phyloP scores from a whole-genome alignment of 2,113 vertebrate species.

The Pelvicachromis taeniatus region DNA sequence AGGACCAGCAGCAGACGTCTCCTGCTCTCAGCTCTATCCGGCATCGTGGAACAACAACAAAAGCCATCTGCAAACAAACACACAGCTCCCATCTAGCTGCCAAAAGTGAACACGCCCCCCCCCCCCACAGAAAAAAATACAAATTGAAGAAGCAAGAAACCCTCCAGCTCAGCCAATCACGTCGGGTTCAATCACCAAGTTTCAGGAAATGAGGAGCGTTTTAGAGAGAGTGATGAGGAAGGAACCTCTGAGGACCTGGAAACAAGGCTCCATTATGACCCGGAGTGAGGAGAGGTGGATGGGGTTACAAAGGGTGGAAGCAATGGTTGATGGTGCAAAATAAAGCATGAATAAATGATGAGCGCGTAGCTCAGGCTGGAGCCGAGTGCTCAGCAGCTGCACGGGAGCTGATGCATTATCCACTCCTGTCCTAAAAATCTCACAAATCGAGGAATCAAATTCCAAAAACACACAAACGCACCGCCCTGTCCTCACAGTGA shows the following conservation, averaged over 20 bases:
- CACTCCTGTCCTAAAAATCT: neutral
- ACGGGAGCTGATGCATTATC: neutral
- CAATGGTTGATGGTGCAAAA: slow-evolving; percentile 53
- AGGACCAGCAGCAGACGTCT: neutral
- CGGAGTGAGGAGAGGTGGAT: neutral
- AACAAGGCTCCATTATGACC: slow-evolving; percentile 14
- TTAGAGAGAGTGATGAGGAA: neutral
- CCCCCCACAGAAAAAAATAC: neutral
- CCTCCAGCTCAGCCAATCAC: neutral
- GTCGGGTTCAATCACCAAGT: neutral
- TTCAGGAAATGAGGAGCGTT: neutral
- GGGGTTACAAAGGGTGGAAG: neutral
- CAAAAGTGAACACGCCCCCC: neutral
- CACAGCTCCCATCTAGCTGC: neutral
- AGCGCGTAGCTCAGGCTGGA: slow-evolving; percentile 17
- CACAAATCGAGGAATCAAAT: neutral
- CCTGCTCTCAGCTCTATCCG: neutral
- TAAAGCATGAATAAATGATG: slow-evolving; percentile 64
- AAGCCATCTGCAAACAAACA: neutral
- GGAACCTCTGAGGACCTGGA: neutral
- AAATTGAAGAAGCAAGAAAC: neutral
- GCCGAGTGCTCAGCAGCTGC: slow-evolving; percentile 46
- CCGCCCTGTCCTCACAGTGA: neutral
- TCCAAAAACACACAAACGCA: neutral
- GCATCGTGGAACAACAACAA: neutral